Conservation (phyloP, 2,888 invertebrate genomes). For the Mystacides longicornis region DNA sequence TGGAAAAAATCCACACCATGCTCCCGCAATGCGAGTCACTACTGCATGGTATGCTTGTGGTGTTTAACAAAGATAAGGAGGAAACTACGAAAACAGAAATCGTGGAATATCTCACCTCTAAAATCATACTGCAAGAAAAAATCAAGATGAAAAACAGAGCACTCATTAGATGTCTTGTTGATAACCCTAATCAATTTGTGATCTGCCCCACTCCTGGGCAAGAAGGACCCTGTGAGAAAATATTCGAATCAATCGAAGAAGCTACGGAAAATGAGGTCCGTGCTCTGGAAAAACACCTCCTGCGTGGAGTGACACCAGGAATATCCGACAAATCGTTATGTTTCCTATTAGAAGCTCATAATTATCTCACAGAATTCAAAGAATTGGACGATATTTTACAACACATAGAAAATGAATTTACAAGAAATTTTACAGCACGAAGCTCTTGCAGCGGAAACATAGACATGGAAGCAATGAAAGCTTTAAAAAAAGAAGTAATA, state of each 20-base stretch:
- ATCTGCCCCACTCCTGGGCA: neutral
- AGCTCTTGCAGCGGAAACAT: neutral
- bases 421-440: neutral
- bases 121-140: neutral
- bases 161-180: neutral
- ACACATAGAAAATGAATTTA: neutral
- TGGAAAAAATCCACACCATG: neutral
- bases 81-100: neutral
- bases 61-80: neutral
- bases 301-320: neutral
- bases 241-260: neutral
- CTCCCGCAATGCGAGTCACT: neutral
- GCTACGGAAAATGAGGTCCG: neutral
- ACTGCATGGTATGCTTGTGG: neutral
- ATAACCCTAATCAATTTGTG: neutral
- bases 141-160: neutral
- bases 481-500: neutral
- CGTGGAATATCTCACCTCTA: neutral
- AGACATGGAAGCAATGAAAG: neutral
- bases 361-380: neutral
- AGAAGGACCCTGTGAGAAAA: neutral
- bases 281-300: neutral
- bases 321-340: slow-evolving; percentile 2
- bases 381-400: neutral
- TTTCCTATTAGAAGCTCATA: slow-evolving; percentile 4